Conservation (phyloP, 2,888 invertebrate genomes). For the Leptinotarsa tumamoca region DNA sequence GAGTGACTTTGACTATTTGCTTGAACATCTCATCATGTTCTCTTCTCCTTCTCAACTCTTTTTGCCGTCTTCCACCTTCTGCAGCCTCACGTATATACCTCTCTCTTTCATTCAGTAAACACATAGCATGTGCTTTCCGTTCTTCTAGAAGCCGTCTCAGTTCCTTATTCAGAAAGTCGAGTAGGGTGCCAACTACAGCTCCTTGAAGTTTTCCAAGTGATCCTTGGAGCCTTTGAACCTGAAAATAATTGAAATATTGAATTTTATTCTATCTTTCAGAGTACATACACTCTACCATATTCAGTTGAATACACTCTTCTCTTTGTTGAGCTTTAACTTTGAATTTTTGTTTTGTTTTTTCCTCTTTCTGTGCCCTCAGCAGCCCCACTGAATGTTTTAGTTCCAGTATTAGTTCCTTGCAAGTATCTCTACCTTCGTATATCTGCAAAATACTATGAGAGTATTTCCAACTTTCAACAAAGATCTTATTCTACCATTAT, state of each 20-base stretch:
- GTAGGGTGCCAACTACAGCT: slow-evolving; percentile 76
- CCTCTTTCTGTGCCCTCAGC: slow-evolving; percentile 69
- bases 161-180: slow-evolving; percentile 84
- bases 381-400: slow-evolving; percentile 77
- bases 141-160: slow-evolving; percentile 81
- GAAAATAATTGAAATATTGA: slow-evolving; percentile 30
- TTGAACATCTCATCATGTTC: slow-evolving; percentile 87
- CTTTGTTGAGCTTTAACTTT: slow-evolving; percentile 61
- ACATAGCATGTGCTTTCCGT: slow-evolving; percentile 81
- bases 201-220: slow-evolving; percentile 79
- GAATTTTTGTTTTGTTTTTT: slow-evolving; percentile 55
- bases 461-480: slow-evolving; percentile 13
- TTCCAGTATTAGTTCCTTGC: slow-evolving; percentile 79
- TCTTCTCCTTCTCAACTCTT: slow-evolving; percentile 77
- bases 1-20: slow-evolving; percentile 73
- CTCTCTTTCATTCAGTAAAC: slow-evolving; percentile 82
- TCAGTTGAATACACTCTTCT: slow-evolving; percentile 54
- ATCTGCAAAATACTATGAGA: slow-evolving; percentile 68
- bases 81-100: slow-evolving; percentile 81
- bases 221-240: slow-evolving; percentile 72
- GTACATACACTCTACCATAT: slow-evolving; percentile 45
- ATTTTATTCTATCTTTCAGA: slow-evolving; percentile 4
- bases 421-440: slow-evolving; percentile 77
- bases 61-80: slow-evolving; percentile 83
- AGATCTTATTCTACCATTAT: slow-evolving; percentile 69